Base-by-base conservation (phyloP, 2,888 invertebrate genomes). In the Torymus aiolomorphi region DNA sequence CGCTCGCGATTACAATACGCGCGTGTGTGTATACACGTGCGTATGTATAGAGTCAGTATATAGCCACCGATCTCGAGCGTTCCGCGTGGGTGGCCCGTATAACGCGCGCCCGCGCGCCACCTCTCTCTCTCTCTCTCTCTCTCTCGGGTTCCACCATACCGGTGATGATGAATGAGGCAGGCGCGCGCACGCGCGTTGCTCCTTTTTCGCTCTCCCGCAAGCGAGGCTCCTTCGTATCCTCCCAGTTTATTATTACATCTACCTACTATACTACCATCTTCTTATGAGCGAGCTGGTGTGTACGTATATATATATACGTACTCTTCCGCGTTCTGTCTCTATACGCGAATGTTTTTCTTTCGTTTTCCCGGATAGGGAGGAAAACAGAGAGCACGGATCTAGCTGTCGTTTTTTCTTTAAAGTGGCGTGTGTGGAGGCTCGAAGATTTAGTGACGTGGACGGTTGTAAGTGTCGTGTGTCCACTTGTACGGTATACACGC, bases 41-140 rank as follows among this genome's bases (percentile, higher is more conserved):
- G 56, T 69, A 76, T 52, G 31, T 31, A 31, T 31, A 31, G 65
- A 72, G 71, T 66, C 83, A 73, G 70, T 83, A 69, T 31, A 81
- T 82, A 82, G 86, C 87, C 86, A 87, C 86, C 84, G 86, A 86
- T 87, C 86, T 85, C 85, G 86, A 86, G 83, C 84, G 83, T 82
- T 82, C 87, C 81, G 86, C 87, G 88, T 88, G 88, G 89, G 89
- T 89, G 89, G 89, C 85, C 88, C 5, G 31, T 31, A 31, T 24
- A 24, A 31, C 31, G 31, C 31, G 42, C 67, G 51, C 14, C n/a
- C 14, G 24, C 24, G 77, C 72, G 82, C 83, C 78, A 82, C 83
- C 62, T 80, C 80, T 57, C 80, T 76, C 78, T 71, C 63, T 67
- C 74, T 59, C 63, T 74, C 74, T 51, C 24, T 42, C 66, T 56